Evolutionary conservation across 1,140 invertebrate species (phyloP).

Genomic region (Conopomorpha cramerella): DNA sequence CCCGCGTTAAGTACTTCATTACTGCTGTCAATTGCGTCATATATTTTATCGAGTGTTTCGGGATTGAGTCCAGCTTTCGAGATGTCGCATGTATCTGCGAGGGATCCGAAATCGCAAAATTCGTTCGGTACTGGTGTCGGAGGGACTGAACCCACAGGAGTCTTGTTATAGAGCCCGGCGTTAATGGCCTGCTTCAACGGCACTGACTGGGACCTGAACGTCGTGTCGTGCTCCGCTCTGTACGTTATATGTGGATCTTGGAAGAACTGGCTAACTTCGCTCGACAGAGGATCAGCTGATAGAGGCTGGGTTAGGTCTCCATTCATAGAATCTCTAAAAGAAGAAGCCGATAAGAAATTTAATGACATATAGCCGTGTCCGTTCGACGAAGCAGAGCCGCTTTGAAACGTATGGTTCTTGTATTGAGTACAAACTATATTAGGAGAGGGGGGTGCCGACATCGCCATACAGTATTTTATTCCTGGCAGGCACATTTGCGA

Average conservation of each 20-base stretch:
- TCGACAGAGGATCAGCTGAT: constrained; percentile 49
- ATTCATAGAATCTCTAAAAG: constrained; percentile 29
- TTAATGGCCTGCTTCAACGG: constrained; percentile 66
- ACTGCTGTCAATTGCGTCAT: constrained; percentile 54
- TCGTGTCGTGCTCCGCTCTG: constrained; percentile 24
- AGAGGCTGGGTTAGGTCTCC: constrained; percentile 36
- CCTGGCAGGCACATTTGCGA: constrained; percentile 20
- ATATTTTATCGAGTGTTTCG: constrained; percentile 57
- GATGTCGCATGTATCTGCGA: constrained; percentile 57
- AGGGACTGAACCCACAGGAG: constrained; percentile 68
- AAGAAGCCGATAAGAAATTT: constrained; percentile 31
- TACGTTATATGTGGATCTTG: constrained; percentile 37
- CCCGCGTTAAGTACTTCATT: constrained; percentile 39
- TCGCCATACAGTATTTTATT: constrained; percentile 52
- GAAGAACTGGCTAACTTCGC: constrained; percentile 62
- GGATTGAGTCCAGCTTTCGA: constrained; percentile 55
- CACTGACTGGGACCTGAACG: constrained; percentile 74
- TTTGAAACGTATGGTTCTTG: constrained; percentile 36
- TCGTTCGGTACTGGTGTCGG: constrained; percentile 72
- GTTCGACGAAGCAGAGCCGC: constrained; percentile 35
- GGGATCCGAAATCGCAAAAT: constrained; percentile 68
- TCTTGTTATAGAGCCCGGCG: constrained; percentile 53
- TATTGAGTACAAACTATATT: constrained; percentile 49
- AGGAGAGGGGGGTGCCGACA: constrained; percentile 64
- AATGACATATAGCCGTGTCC: constrained; percentile 28